Evolutionary conservation across 2,113 vertebrate genomes (phyloP), one percentile per base, ranked within the genome.

Genomic region (Grammomys dolichurus): DNA sequence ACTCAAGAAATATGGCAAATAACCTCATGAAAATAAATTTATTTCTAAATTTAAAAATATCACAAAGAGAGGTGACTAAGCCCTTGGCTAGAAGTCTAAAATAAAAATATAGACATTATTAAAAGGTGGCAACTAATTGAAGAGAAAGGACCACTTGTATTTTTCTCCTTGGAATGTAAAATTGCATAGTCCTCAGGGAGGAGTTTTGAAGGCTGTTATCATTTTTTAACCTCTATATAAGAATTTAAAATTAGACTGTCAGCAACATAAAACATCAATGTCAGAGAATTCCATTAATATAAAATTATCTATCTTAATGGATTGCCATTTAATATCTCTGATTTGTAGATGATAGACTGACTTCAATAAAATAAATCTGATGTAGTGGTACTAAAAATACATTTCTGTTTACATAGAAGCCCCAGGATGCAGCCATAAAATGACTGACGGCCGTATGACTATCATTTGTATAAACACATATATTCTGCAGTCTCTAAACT

Each of bases 311-410:
- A 63, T 86, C 46, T 86, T 92, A 95, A 88, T 43, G 28, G 33
- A 92, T 43, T 93, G 70, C 92, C 40, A 90, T 65, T 90, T 95
- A 90, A 24, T 94, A 91, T 93, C 72, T 87, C 75, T 72, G 31
- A 8, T 92, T 76, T 93, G n/a, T 95, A 81, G 33, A 43, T 86
- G 56, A 85, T 77, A 88, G 73, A 73, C 9, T 43, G 87, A 4
- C 63, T 87, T 81, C 70, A 77, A 48, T 51, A 95, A 96, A 93
- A 70, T 82, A 80, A 90, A 81, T 93, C 26, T 95, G 7, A 92
- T 93, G 3, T 43, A 16, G 2, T 91, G 54, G 6, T 82, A 90
- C 70, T 90, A 40, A 88, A 95, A 95, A 92, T 85, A 19, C 17
- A 69, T 91, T 96, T 91, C 14, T 69, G 60, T 91, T 95, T 63